Base-by-base conservation (phyloP, 2,797 vertebrate genomes). In the Clamator glandarius region DNA sequence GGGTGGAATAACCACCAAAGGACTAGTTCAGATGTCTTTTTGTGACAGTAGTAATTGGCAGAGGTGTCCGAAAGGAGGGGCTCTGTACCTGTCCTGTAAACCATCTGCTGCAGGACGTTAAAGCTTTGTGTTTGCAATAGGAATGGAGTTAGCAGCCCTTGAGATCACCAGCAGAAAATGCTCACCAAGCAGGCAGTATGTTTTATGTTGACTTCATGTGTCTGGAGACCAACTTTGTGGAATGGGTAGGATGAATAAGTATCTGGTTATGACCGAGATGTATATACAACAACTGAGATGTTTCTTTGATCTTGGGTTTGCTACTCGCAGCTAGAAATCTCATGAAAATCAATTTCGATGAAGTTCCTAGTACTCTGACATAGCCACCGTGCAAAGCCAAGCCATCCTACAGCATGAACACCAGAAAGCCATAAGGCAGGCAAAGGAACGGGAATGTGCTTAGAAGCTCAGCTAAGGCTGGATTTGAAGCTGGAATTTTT, bases 251-350 rank as follows among this genome's bases (percentile, higher is more conserved):
- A 36, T 31, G 61, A 59, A 31, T 54, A 64, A 64, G 28, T 25
- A 16, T 41, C 42, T 55, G 46, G 5, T 36, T 33, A 23, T 7
- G 15, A 26, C 17, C 36, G 33, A 82, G 41, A n/a, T 42, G 13
- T 66, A 9, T 6, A 52, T 51, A 74, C 0, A 3, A 25, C 61
- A 63, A 6, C 41, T 20, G n/a, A 50, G 82, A 57, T 48, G 19
- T 44, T 96, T 69, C 59, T 89, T 82, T 85, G 23, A n/a, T 52
- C 12, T 61, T 36, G 61, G 17, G 7, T 50, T 87, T 87, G 33
- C 64, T 18, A 35, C 36, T 91, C 33, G 4, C 29, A 41, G 31
- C 8, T 54, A 57, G 62, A 61, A 92, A 64, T 92, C 35, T 74
- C n/a, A 42, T 26, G 51, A 41, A 58, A 58, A 2, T 29, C 54